Percentiles rank a stretch among this genome's conserved stretches.
phyloP scores from a whole-genome alignment of 1,140 invertebrate species.

The Belonocnema kinseyi region DNA sequence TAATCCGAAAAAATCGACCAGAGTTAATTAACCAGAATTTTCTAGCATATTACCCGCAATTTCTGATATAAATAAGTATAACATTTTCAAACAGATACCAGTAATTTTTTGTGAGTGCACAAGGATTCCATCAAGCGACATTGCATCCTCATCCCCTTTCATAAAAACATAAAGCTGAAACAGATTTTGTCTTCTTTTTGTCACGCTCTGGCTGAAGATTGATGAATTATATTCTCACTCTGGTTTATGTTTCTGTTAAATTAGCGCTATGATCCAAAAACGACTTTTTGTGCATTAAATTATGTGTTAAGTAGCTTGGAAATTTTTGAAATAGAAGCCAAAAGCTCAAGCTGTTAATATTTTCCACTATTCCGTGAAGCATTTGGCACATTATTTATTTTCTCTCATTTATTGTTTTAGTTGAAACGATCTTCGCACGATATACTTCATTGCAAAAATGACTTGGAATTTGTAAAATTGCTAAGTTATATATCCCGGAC shows the following conservation, averaged over 20 bases:
- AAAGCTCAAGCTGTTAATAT: slow-evolving; percentile 17
- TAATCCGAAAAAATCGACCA: no score
- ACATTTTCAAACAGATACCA: no score
- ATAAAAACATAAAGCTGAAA: neutral
- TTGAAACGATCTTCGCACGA: slow-evolving; percentile 14
- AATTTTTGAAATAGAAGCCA: slow-evolving; percentile 7
- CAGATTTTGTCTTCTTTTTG: neutral
- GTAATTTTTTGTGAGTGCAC: no score
- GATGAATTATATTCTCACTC: slow-evolving; percentile 9
- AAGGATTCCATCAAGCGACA: no score
- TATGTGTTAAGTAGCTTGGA: slow-evolving; percentile 1
- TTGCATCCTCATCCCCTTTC: neutral
- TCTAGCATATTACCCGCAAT: no score
- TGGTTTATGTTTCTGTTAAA: neutral
- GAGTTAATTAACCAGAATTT: no score
- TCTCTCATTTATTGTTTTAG: slow-evolving; percentile 26
- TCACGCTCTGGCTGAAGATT: neutral
- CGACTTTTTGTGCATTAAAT: slow-evolving; percentile 1
- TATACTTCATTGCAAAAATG: neutral
- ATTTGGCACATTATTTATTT: slow-evolving; percentile 23
- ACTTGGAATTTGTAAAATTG: neutral
- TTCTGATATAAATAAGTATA: no score
- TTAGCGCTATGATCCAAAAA: slow-evolving; percentile 21
- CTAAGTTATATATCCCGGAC: neutral
- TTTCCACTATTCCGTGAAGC: slow-evolving; percentile 14